These are phyloP conservation scores for Notothenia rossii DNA, from an alignment of 2,113 vertebrate species.

Conservation along the genomic window DNA sequence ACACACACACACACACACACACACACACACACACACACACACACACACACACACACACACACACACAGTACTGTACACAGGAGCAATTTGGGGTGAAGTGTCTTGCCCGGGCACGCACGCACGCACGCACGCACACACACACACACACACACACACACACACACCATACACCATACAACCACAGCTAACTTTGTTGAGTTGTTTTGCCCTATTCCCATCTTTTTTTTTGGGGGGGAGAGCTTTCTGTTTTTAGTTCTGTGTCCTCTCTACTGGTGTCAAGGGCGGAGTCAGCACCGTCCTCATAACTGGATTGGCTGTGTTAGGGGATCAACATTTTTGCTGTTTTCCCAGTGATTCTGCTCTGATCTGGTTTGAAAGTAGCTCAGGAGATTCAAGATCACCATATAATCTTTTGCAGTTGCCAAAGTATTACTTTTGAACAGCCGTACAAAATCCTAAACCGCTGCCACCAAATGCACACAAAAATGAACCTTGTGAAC, in stretches of 20 bases:
- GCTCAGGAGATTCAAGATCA: conserved; percentile 70
- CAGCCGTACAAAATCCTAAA: conserved; percentile 50
- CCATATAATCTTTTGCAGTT: conserved; percentile 56
- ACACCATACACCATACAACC: not conserved
- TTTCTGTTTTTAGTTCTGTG: conserved; percentile 1
- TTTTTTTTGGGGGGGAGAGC: too few relatives aligned
- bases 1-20: not conserved
- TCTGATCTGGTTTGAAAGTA: conserved; percentile 71
- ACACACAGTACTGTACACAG: not conserved
- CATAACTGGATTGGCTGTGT: conserved; percentile 49
- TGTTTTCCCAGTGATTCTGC: conserved; percentile 43
- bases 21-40: not conserved
- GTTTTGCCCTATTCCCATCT: too few relatives aligned
- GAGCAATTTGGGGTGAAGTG: too few relatives aligned
- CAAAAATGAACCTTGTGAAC: conserved; percentile 19
- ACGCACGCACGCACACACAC: not conserved
- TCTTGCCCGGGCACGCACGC: too few relatives aligned
- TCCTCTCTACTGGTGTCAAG: not conserved
- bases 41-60: not conserved
- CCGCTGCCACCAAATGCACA: conserved; percentile 40
- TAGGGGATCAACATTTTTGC: conserved; percentile 45
- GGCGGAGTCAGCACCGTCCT: conserved; percentile 29
- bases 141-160: not conserved
- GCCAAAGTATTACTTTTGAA: conserved; percentile 71
- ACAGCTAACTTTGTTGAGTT: too few relatives aligned